These are phyloP conservation scores for Hypsibius dujardini DNA, from an alignment of 1,140 invertebrate genomes.

Conservation along the genomic window DNA sequence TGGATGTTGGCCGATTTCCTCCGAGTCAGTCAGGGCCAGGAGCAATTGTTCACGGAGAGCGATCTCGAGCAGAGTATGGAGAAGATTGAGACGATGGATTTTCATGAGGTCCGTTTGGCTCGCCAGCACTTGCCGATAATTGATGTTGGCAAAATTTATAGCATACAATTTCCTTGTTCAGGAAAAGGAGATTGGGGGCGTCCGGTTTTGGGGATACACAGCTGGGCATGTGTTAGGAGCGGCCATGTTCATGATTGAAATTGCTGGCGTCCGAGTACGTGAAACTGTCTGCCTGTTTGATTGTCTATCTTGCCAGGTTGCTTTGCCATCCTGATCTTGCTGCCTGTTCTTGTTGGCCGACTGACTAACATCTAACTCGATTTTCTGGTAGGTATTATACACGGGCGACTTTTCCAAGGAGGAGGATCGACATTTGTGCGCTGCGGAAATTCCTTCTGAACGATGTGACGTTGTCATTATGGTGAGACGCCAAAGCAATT, in stretches of 20 bases:
- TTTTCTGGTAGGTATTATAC: slow-evolving; percentile 53
- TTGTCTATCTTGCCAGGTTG: no score
- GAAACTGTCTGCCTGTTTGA: background rate
- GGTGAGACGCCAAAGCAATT: slow-evolving; percentile 32
- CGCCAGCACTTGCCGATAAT: no score
- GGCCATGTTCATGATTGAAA: slow-evolving; percentile 99
- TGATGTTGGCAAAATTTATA: no score
- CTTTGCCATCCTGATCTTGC: no score
- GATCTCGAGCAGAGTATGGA: slow-evolving; percentile 95
- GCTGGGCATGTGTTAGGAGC: slow-evolving; percentile 96
- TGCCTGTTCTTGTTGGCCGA: no score
- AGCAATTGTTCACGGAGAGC: slow-evolving; percentile 92
- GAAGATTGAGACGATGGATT: slow-evolving; percentile 94
- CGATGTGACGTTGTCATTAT: slow-evolving; percentile 91
- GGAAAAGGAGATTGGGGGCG: slow-evolving; percentile 29
- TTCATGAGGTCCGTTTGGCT: slow-evolving; percentile 54
- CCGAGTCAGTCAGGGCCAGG: slow-evolving; percentile 70
- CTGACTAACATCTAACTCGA: no score
- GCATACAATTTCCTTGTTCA: background rate
- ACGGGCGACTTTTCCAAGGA: slow-evolving; percentile 96
- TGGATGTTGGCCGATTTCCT: slow-evolving; percentile 98
- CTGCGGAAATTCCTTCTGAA: slow-evolving; percentile 88
- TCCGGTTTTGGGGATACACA: slow-evolving; percentile 86
- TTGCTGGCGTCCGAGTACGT: slow-evolving; percentile 73
- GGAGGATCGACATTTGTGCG: slow-evolving; percentile 97